Evolutionary conservation across 2,797 vertebrate species (phyloP).

Genomic region (Enteromius treurensis): DNA sequence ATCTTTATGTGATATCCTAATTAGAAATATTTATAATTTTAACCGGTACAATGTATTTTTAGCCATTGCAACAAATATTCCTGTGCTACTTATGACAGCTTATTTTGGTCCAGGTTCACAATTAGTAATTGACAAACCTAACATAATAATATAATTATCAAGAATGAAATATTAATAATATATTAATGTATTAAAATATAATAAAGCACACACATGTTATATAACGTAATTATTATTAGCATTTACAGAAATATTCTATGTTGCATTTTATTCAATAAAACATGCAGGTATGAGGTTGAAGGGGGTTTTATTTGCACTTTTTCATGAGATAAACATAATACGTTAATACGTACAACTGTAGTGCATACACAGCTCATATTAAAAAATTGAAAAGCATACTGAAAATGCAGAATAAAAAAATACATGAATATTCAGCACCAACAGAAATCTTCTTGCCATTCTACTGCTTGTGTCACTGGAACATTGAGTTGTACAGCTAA

Average conservation of each 20-base stretch:
- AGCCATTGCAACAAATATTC: too few species aligned
- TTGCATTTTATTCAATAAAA: conserved; percentile 11
- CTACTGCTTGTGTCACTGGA: conserved; percentile 47
- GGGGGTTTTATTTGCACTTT: conserved; percentile 84
- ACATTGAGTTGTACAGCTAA: conserved; percentile 38
- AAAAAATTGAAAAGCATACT: conserved; percentile 71
- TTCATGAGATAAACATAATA: conserved; percentile 77
- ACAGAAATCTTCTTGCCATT: conserved; percentile 52
- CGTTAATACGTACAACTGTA: conserved; percentile 62
- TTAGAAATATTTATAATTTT: too few species aligned
- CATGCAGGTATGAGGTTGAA: conserved; percentile 63
- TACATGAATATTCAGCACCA: conserved; percentile 64
- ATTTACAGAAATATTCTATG: neutral
- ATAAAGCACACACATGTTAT: neutral
- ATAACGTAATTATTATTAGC: neutral
- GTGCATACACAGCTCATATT: conserved; percentile 62
- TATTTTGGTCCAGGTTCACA: too few species aligned
- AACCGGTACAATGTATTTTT: too few species aligned
- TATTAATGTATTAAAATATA: neutral
- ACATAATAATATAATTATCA: neutral
- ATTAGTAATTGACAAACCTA: neutral
- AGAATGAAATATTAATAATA: neutral
- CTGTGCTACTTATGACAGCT: too few species aligned
- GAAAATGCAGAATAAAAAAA: conserved; percentile 58
- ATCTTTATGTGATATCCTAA: too few species aligned